phyloP scores from a whole-genome alignment of 1,140 invertebrate genomes.

The Musca domestica region DNA sequence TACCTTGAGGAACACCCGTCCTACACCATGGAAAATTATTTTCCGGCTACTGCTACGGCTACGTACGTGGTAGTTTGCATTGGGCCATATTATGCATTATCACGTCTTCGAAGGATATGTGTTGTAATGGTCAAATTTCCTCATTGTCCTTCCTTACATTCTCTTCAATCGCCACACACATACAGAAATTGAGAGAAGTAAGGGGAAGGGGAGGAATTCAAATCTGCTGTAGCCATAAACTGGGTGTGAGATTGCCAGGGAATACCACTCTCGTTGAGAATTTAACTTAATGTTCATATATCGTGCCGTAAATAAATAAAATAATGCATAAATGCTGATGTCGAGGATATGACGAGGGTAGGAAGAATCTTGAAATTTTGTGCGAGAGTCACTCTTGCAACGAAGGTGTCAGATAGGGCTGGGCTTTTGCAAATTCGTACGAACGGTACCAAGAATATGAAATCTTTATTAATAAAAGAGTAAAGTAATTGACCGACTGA shows the following conservation, averaged over 20 bases:
- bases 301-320: slow-evolving; percentile 20
- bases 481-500: too few species aligned
- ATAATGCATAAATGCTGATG: background rate
- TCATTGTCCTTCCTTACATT: background rate
- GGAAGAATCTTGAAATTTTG: too few species aligned
- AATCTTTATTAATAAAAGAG: too few species aligned
- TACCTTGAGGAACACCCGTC: too few species aligned
- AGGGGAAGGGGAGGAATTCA: background rate
- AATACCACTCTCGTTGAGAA: background rate
- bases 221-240: background rate
- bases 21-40: too few species aligned
- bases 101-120: slow-evolving; percentile 2
- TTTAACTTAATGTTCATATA: slow-evolving; percentile 19
- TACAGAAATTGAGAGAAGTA: background rate
- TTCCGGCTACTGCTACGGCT: too few species aligned
- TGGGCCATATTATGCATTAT: slow-evolving; percentile 1
- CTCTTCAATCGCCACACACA: background rate
- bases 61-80: too few species aligned
- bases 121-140: slow-evolving; percentile 14
- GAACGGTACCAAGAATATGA: too few species aligned
- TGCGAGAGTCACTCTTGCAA: too few species aligned
- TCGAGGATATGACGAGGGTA: background rate
- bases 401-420: too few species aligned
- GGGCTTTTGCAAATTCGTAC: too few species aligned
- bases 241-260: too few species aligned